Conservation (phyloP, 2,888 invertebrate genomes). For the Cataglyphis altisquamis region DNA sequence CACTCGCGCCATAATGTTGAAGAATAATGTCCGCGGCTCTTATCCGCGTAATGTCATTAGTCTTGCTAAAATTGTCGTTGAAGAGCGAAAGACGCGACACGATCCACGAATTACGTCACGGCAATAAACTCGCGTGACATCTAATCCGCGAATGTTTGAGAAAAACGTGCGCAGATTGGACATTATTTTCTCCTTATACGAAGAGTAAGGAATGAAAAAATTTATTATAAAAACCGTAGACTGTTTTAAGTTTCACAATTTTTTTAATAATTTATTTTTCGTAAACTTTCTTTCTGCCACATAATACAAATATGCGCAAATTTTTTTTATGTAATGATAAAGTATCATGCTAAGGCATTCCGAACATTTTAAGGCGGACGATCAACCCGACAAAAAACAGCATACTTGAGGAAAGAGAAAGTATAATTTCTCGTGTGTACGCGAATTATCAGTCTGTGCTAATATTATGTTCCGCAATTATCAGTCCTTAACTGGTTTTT, state of each 20-base stretch:
- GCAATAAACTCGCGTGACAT: slow-evolving; percentile 8
- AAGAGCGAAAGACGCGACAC: slow-evolving; percentile 31
- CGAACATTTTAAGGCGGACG: neutral
- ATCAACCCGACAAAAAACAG: neutral
- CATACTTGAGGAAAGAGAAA: slow-evolving; percentile 6
- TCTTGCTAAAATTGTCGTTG: slow-evolving; percentile 54
- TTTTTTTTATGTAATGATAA: neutral
- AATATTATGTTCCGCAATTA: slow-evolving; percentile 73
- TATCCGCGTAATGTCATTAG: slow-evolving; percentile 48
- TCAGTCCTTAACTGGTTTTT: slow-evolving; percentile 59
- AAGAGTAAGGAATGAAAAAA: neutral
- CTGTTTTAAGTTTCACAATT: no score
- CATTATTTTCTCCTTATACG: neutral
- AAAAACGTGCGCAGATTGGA: neutral
- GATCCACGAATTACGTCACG: slow-evolving; percentile 30
- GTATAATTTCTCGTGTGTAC: slow-evolving; percentile 20
- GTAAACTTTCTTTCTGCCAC: neutral
- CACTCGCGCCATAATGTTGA: slow-evolving; percentile 43
- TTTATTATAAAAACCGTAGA: no score
- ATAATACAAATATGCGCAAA: neutral
- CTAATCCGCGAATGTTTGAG: neutral
- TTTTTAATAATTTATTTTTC: neutral
- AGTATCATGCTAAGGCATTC: neutral
- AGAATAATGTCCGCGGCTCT: slow-evolving; percentile 33
- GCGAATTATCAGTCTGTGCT: slow-evolving; percentile 71